These are phyloP conservation scores for Andricus grossulariae DNA, from an alignment of 1,140 invertebrate species.

Conservation along the genomic window DNA sequence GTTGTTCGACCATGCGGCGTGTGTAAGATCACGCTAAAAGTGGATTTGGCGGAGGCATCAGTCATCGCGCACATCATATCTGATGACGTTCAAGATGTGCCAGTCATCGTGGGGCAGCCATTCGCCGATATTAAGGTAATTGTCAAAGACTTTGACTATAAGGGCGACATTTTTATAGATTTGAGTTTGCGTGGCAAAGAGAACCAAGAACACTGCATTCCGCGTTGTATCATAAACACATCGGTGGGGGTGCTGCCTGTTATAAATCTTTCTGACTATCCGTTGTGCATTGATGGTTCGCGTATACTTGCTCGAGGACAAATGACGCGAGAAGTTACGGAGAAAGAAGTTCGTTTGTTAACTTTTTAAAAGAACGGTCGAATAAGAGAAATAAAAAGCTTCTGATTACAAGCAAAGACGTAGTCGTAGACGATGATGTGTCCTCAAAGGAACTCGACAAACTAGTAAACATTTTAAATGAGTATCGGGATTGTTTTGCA, in stretches of 20 bases:
- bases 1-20: no score
- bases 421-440: not conserved
- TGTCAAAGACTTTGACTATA: not conserved
- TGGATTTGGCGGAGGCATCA: no score
- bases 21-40: no score
- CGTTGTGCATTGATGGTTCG: not conserved
- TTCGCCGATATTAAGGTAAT: slow-evolving; percentile 34
- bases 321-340: not conserved
- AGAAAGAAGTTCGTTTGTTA: slow-evolving; percentile 1
- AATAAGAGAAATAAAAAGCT: no score
- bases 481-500: slow-evolving; percentile 28
- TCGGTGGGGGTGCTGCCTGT: slow-evolving; percentile 30
- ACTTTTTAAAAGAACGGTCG: no score
- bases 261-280: slow-evolving; percentile 30
- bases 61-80: no score
- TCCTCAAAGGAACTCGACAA: not conserved
- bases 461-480: not conserved
- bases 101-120: slow-evolving; percentile 22
- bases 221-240: slow-evolving; percentile 33
- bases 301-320: not conserved
- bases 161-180: slow-evolving; percentile 34
- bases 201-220: slow-evolving; percentile 35
- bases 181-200: slow-evolving; percentile 39
- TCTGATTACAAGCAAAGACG: not conserved
- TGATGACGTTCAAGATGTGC: not conserved